These are phyloP conservation scores for Alosa sapidissima DNA, from an alignment of 2,797 vertebrate genomes.

Conservation along the genomic window DNA sequence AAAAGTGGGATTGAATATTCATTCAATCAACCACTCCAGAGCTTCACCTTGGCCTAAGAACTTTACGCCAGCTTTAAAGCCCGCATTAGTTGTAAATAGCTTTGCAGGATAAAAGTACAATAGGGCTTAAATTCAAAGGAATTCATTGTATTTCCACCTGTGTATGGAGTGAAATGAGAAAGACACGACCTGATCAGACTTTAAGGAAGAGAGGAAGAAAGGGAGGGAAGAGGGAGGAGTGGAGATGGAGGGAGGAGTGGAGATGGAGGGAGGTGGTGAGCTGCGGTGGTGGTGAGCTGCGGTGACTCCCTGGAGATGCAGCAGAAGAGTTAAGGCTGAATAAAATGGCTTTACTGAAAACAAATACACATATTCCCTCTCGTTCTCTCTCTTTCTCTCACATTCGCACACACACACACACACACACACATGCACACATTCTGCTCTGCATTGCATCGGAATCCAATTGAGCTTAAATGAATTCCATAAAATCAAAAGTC, in stretches of 20 bases:
- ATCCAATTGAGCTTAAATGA: conserved; percentile 9
- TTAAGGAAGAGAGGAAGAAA: background rate
- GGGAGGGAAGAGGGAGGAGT: no score
- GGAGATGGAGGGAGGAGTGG: no score
- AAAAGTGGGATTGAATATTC: background rate
- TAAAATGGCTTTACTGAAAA: background rate
- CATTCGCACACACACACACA: background rate
- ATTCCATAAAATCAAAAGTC: background rate
- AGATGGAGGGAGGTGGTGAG: no score
- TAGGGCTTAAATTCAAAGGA: no score
- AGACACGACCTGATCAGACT: background rate
- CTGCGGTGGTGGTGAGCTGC: no score
- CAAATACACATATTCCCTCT: background rate
- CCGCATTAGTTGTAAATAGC: background rate
- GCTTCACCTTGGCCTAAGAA: no score
- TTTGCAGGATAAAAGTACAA: no score
- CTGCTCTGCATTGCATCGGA: background rate
- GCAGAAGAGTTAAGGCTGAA: background rate
- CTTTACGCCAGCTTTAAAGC: background rate
- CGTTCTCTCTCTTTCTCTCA: background rate
- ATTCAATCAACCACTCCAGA: no score
- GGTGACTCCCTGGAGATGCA: background rate
- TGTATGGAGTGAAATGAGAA: no score
- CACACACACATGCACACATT: background rate
- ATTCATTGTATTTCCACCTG: no score